Base-by-base conservation (phyloP, 2,888 invertebrate species). In the Apodemia mormo region DNA sequence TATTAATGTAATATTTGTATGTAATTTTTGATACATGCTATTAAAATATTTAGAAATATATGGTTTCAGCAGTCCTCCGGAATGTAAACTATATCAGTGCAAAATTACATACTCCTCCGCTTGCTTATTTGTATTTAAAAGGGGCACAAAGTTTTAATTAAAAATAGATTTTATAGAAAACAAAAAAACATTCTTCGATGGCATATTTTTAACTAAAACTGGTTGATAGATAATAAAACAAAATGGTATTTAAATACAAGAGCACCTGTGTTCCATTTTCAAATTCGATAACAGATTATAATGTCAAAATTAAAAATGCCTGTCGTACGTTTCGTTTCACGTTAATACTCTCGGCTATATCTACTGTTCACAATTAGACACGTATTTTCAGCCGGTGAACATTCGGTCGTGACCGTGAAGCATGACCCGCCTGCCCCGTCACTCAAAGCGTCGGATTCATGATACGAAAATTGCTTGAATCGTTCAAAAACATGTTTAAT, bases 401-500 rank as follows among this genome's bases (percentile, higher is more conserved):
- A 72, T 72, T 68, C 68, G 74, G 68, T 72, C 76, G 78, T 78
- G 78, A 75, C 66, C 78, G 74, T 65, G 70, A 69, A 73, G 75
- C 78, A 77, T 78, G 76, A 78, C 78, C 73, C 70, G 71, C 72
- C 72, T 68, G 66, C 69, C 65, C 72, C 76, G 81, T 83, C 85
- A 81, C 79, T 82, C 84, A 79, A 65, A 74, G 73, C 78, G 76
- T 69, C 76, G 74, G 74, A 61, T 61, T 72, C 81, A 81, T 89
- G 89, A 88, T 82, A 87, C 81, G 85, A 84, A 81, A 81, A 81
- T 81, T 81, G 78, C 77, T 76, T 77, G 76, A 73, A 74, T 78
- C 81, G 79, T 75, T 78, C 77, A 76, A 77, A 76, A 77, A 74
- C 73, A 76, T 77, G 75, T 81, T 81, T 87, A 88, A 90, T 89